Conservation (phyloP, 2,113 vertebrate genomes). For the Rutilus rutilus region DNA sequence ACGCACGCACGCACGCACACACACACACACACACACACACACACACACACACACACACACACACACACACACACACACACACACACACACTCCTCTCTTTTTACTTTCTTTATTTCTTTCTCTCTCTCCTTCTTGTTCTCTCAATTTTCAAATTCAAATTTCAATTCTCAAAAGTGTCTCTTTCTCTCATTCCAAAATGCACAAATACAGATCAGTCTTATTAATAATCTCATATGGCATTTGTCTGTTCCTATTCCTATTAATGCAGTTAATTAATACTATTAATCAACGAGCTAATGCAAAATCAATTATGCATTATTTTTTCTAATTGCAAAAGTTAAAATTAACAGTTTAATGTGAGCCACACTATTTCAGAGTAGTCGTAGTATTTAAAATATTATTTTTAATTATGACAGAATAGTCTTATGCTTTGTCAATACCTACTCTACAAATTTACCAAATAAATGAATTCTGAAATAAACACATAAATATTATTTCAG, state of each 20-base stretch:
- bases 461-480: no score
- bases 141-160: constrained; percentile 20
- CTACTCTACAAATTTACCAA: background rate
- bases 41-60: constrained; percentile 62
- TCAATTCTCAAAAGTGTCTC: no score
- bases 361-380: no score
- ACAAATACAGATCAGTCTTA: background rate
- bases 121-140: background rate
- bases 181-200: no score
- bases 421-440: background rate
- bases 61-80: background rate
- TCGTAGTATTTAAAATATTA: background rate
- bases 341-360: no score
- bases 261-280: background rate
- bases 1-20: constrained; percentile 64
- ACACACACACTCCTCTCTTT: constrained; percentile 10
- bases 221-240: background rate
- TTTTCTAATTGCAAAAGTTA: background rate
- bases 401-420: background rate
- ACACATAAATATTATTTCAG: no score
- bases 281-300: background rate
- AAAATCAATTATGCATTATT: background rate
- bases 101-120: background rate
- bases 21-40: constrained; percentile 21
- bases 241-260: background rate